Percentiles rank a stretch among this genome's conserved stretches.
These are phyloP conservation scores for Himantopus leucocephalus DNA, from an alignment of 2,113 vertebrate genomes.

Conservation along the genomic window DNA sequence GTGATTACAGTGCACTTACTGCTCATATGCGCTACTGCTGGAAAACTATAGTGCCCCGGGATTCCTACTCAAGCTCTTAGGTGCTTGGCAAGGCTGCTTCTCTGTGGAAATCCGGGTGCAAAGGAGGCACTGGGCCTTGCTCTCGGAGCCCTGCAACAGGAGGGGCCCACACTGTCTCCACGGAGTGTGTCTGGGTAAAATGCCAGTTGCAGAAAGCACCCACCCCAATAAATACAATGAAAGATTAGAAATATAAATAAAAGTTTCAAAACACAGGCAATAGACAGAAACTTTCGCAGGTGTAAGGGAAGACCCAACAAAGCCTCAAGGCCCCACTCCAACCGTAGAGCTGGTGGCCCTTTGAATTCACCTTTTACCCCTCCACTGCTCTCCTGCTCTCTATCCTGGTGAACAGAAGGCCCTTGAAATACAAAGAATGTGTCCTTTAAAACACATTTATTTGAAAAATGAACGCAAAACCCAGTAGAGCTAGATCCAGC, in stretches of 20 bases:
- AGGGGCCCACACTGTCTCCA: neutral
- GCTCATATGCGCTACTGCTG: neutral
- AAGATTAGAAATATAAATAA: neutral
- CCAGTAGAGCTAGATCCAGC: neutral
- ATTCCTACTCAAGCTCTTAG: neutral
- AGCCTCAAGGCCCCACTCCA: rapidly evolving
- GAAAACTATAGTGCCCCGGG: neutral
- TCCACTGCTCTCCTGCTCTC: neutral
- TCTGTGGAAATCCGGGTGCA: neutral
- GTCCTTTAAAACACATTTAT: neutral
- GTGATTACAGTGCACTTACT: neutral
- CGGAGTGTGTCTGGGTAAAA: neutral
- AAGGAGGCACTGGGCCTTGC: neutral
- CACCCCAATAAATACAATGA: neutral
- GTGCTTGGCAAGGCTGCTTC: neutral
- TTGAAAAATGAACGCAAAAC: constrained; percentile 13
- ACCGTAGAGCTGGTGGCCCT: neutral
- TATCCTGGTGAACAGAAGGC: neutral
- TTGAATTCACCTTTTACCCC: neutral
- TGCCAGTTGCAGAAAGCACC: neutral
- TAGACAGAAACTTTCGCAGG: neutral
- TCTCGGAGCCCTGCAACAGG: neutral
- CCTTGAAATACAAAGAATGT: neutral
- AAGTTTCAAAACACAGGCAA: neutral
- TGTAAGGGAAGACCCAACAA: neutral